phyloP scores from a whole-genome alignment of 2,113 vertebrate genomes.

The Lates calcarifer region DNA sequence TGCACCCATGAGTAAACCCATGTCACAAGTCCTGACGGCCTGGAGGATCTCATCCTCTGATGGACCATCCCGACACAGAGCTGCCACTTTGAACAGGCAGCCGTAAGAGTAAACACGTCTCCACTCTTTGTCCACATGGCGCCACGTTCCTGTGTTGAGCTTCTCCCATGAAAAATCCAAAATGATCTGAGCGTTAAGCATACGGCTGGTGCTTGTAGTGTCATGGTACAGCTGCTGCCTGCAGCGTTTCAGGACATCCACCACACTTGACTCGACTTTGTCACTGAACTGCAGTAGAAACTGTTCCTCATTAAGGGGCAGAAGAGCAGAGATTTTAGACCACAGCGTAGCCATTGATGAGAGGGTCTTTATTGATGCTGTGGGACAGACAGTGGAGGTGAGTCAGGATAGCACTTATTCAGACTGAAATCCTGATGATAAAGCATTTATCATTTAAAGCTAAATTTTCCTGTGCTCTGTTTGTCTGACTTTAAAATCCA shows the following conservation, averaged over 20 bases:
- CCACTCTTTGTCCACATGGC: slow-evolving; percentile 90
- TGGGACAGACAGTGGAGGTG: slow-evolving; percentile 18
- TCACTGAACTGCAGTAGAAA: slow-evolving; percentile 80
- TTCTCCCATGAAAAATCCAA: slow-evolving; percentile 92
- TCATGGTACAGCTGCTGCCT: slow-evolving; percentile 79
- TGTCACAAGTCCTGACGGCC: slow-evolving; percentile 90
- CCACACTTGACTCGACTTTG: slow-evolving; percentile 79
- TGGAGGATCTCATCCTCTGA: slow-evolving; percentile 56
- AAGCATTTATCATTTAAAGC: slow-evolving; percentile 1
- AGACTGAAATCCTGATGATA: slow-evolving; percentile 19
- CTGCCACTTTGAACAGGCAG: slow-evolving; percentile 89
- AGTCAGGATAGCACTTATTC: slow-evolving; percentile 8
- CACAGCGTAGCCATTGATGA: slow-evolving; percentile 75
- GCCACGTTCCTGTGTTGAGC: slow-evolving; percentile 90
- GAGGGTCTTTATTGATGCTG: slow-evolving; percentile 46
- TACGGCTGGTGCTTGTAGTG: slow-evolving; percentile 23
- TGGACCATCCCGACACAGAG: slow-evolving; percentile 77
- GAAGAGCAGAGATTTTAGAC: slow-evolving; percentile 75
- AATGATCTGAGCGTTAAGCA: slow-evolving; percentile 81
- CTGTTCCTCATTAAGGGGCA: slow-evolving; percentile 81
- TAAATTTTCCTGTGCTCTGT: slow-evolving; percentile 9
- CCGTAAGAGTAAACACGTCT: slow-evolving; percentile 88
- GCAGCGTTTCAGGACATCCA: slow-evolving; percentile 76
- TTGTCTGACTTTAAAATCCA: not conserved
- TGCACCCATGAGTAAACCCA: slow-evolving; percentile 93